These are phyloP conservation scores for Todiramphus chloris DNA, from an alignment of 2,113 vertebrate genomes.

Conservation along the genomic window DNA sequence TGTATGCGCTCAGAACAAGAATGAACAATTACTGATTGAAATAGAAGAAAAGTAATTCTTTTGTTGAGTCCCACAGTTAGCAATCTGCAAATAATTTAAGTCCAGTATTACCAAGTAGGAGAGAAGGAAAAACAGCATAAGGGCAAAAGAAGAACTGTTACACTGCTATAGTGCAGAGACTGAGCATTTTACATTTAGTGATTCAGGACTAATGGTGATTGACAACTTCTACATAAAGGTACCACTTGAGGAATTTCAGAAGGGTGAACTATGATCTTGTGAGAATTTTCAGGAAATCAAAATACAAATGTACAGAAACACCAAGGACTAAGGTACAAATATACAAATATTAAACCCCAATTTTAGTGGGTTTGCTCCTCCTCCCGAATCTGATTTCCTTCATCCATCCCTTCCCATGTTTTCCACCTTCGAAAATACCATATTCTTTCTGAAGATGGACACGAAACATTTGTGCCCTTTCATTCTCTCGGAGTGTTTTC, in stretches of 20 bases:
- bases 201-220: background rate
- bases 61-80: background rate
- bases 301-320: background rate
- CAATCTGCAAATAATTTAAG: background rate
- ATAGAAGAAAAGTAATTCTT: background rate
- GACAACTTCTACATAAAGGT: background rate
- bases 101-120: background rate
- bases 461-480: background rate
- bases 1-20: background rate
- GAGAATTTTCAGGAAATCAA: background rate
- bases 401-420: background rate
- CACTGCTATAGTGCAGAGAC: fast-evolving
- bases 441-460: background rate
- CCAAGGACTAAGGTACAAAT: background rate
- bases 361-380: background rate
- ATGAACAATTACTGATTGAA: background rate
- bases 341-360: background rate
- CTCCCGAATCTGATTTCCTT: background rate
- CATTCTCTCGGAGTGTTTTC: background rate
- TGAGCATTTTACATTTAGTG: background rate
- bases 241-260: background rate
- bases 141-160: background rate
- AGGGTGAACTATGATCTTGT: background rate
- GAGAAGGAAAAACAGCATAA: background rate
- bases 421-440: background rate